Conservation (phyloP, 2,113 vertebrate genomes). For the Ariopsis seemanni region DNA sequence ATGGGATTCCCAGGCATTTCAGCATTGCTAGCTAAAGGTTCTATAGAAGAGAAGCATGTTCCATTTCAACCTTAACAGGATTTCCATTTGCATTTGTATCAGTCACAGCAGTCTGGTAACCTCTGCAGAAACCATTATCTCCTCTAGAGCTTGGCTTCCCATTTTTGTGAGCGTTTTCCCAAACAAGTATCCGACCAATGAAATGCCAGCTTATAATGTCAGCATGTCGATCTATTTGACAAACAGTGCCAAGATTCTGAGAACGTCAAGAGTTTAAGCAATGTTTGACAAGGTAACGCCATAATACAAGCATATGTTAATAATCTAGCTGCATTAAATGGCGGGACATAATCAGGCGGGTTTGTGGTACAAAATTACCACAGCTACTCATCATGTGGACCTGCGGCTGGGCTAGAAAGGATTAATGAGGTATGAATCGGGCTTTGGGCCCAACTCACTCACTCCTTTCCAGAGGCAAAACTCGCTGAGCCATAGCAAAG, state of each 20-base stretch:
- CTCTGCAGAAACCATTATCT: conserved; percentile 59
- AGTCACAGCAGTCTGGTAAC: conserved; percentile 41
- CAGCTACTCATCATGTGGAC: conserved; percentile 58
- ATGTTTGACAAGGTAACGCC: conserved; percentile 46
- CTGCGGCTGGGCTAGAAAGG: conserved; percentile 59
- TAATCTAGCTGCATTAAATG: conserved; percentile 65
- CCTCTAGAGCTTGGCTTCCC: conserved; percentile 39
- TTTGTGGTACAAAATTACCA: conserved; percentile 61
- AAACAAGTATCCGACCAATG: conserved; percentile 13
- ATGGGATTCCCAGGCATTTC: not conserved
- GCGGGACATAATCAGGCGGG: conserved; percentile 55
- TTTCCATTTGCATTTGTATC: conserved; percentile 36
- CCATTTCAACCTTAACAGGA: conserved; percentile 20
- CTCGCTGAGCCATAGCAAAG: conserved; percentile 12
- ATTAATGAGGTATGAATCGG: conserved; percentile 68
- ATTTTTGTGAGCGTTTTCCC: conserved; percentile 5
- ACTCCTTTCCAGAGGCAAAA: conserved; percentile 14
- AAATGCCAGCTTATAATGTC: not conserved
- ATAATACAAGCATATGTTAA: conserved; percentile 54
- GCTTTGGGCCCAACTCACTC: conserved; percentile 42
- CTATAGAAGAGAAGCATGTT: conserved; percentile 20
- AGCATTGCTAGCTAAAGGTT: not conserved
- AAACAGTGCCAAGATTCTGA: not conserved
- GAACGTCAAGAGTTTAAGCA: not conserved
- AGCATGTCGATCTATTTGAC: not conserved